Base-by-base conservation (phyloP, 2,888 invertebrate species). In the Xiphydria camelus region DNA sequence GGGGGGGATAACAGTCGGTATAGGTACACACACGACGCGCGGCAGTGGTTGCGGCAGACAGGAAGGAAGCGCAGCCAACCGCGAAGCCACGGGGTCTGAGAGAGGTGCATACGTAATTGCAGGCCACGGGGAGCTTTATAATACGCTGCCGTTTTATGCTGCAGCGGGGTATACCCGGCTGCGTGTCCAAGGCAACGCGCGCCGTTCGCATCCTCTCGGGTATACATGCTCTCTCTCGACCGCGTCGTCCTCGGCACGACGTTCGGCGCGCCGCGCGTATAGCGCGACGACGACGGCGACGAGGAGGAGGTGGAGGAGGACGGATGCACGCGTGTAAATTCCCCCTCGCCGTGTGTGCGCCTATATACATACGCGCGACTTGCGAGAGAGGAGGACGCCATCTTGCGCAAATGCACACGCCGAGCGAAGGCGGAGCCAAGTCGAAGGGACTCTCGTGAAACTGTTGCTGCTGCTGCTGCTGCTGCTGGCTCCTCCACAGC, bases 41-140 rank as follows among this genome's bases (percentile, higher is more conserved):
- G 58, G 62, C 62, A 56, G 62, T 62, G 64, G 67, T 64, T 67
- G 68, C 69, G 58, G 53, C 51, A 61, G 71, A 71, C 71, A 72
- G 73, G 73, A 73, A 73, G 73, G 73, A 73, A 73, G 71, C 71
- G 71, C 72, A 69, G 64, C 73, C 64, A 68, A 73, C 70, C 72
- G 73, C 63, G 66, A 67, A 68, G 70, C 68, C 61, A 62, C 64
- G 59, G 63, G 62, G 59, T 61, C 65, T 56, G 55, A 57, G 65
- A 68, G 68, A 66, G 69, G 67, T 70, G 68, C 70, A 69, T 70
- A 64, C 67, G 64, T 73, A 70, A 72, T 70, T 71, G 63, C 67
- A 61, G 66, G 61, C 64, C 66, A 60, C 68, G 49, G 53, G 57
- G 49, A 56, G 57, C 55, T 22, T 37, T 22, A 19, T 22, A 37